Conservation (phyloP, 2,113 vertebrate genomes). For the Tachysurus fulvidraco region DNA sequence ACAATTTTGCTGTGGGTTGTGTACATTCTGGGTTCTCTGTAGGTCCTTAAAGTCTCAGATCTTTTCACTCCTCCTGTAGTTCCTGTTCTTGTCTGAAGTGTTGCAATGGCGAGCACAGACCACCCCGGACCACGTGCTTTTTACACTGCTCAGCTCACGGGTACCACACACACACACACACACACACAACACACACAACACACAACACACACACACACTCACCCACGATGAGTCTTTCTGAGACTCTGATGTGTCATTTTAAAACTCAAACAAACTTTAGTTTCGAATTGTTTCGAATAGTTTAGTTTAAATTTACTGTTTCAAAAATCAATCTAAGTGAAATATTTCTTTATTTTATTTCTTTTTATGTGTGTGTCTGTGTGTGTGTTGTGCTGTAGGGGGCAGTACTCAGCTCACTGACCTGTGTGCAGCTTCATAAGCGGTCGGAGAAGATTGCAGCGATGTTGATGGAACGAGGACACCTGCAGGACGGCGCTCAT, state of each 20-base stretch:
- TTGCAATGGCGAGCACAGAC: conserved; percentile 98
- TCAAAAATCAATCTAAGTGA: too few relatives aligned
- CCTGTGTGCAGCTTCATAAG: conserved; percentile 94
- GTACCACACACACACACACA: conserved; percentile 58
- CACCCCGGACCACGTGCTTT: conserved; percentile 94
- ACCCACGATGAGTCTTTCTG: neutral
- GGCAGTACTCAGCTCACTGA: conserved; percentile 92
- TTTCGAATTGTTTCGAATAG: neutral
- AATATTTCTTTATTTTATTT: neutral
- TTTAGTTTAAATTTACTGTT: too few relatives aligned
- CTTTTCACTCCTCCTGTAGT: conserved; percentile 70
- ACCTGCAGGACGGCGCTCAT: conserved; percentile 93
- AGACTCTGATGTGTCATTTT: neutral
- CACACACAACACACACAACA: conserved; percentile 28
- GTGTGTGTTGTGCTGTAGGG: conserved; percentile 73
- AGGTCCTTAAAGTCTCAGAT: conserved; percentile 9
- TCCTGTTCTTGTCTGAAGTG: conserved; percentile 97
- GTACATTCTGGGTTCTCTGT: neutral
- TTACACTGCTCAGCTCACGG: conserved; percentile 93
- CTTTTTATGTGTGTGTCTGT: neutral
- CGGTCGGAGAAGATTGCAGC: conserved; percentile 93
- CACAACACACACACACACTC: conserved; percentile 30
- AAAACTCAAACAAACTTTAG: neutral
- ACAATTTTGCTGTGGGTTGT: neutral
- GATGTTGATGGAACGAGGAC: conserved; percentile 91